Evolutionary conservation across 1,140 invertebrate genomes (phyloP), one percentile per base, ranked within the genome.

Genomic region (Pteromalus puparum): DNA sequence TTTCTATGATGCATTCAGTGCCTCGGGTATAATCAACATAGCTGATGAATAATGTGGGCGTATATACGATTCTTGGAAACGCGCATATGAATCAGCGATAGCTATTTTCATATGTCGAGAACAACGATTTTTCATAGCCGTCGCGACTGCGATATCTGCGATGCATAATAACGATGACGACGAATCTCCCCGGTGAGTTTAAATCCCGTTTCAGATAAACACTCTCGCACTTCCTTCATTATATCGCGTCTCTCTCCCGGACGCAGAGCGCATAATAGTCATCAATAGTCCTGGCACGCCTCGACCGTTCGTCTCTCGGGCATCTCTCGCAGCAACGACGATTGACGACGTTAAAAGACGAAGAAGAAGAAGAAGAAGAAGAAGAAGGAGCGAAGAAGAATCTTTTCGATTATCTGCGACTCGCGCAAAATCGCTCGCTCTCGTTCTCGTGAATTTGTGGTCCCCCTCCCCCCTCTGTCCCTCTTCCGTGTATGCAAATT

Each of bases 401-500:
- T 24, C 15, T 79, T 68, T 84, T 80, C 61, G 78, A 84, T 84
- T 81, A 81, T 84, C 70, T 68, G 34, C 53, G 48, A 21, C 9
- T 72, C 53, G 38, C 75, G 48, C 67, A 21, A 73, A 79, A 84
- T 84, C 67, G 75, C 10, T 79, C 67, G 68, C 7, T 46, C 15
- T 70, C 75, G 21, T 42, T 79, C 12, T n/a, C 26, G 72, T 68
- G 77, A 80, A 84, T 80, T 80, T 84, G 77, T 81, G 77, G 76
- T 84, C 46, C n/a, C 70, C 34, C 4, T 70, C 28, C 30, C 72
- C 10, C 26, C 73, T 30, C 34, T 18, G 21, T 24, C 34, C 42
- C 24, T 38, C 10, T 48, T 30, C 68, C 77, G 86, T 85, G 80
- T 87, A 89, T 88, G 89, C 86, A 90, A 89, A 90, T 89, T 84